Base-by-base conservation (phyloP, 2,113 vertebrate genomes). In the Etheostoma cragini region DNA sequence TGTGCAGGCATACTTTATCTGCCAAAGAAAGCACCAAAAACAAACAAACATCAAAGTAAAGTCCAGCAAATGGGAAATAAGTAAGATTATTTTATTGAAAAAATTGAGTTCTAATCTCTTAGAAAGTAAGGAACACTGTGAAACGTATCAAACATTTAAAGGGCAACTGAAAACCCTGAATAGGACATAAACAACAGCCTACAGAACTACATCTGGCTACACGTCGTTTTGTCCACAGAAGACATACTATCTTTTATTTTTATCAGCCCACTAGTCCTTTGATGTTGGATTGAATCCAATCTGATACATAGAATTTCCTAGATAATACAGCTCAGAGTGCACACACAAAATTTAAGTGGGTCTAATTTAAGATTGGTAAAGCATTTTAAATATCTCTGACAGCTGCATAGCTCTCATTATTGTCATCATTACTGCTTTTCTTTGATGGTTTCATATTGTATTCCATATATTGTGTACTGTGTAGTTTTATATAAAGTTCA, bases 21-120 rank as follows among this genome's bases (percentile, higher is more conserved):
- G 73, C 78, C 53, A 52, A 76, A 60, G 69, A 46, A 77, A 67
- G 62, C 42, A 49, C 24, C 72, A 15, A 30, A 82, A 68, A 33
- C 62, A 83, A 84, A 78, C 66, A 84, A 35, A 72, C 75, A 85
- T 76, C 83, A 85, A 84, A 78, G 76, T 42, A 0, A 61, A 61
- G 80, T 79, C 80, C 57, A 82, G 50, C 64, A 52, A 78, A 63
- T 70, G 49, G 68, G 42, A 70, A 88, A 71, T 72, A 71, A 61
- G 56, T 58, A 26, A 67, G 89, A 92, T 89, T 76, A 84, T 88
- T 79, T 88, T 90, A 89, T 88, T 80, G 85, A 85, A 89, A 89
- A 87, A 91, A 92, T 92, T 76, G 58, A 53, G 35, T 78, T 73
- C 50, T 76, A 87, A 92, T 70, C 61, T 57, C 19, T 88, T 80